A percentile compares a stretch with the other conserved stretches of the same genome.
phyloP scores from a whole-genome alignment of 2,113 vertebrate genomes.

The Catharus fuscescens region DNA sequence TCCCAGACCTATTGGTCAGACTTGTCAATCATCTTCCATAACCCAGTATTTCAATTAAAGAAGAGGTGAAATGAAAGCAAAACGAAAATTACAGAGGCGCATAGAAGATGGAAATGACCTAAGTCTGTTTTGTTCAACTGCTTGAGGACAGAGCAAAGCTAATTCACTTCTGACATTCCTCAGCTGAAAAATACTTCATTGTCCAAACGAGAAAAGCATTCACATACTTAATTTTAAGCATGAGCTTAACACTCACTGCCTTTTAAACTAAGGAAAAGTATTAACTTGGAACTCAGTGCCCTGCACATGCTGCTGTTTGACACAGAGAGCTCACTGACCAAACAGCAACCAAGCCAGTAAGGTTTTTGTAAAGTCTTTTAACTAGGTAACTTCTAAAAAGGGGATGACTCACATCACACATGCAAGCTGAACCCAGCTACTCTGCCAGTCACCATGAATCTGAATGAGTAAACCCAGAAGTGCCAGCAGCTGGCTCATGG shows the following conservation, averaged over 20 bases:
- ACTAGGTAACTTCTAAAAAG: background rate
- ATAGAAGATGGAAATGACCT: background rate
- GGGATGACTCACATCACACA: background rate
- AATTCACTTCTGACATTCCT: background rate
- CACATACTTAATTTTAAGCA: background rate
- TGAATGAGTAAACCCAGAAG: background rate
- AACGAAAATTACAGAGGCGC: background rate
- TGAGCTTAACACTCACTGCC: background rate
- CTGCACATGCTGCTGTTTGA: background rate
- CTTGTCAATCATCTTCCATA: slow-evolving; percentile 11
- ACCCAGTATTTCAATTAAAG: background rate
- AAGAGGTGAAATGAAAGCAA: background rate
- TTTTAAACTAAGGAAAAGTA: slow-evolving; percentile 8
- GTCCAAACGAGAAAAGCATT: background rate
- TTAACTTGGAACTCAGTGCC: background rate
- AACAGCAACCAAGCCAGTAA: background rate
- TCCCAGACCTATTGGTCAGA: slow-evolving; percentile 9
- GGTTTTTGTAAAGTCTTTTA: background rate
- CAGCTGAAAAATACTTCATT: background rate
- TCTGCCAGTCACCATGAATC: background rate
- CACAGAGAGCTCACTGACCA: background rate
- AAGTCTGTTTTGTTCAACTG: background rate
- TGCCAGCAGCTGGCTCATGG: background rate
- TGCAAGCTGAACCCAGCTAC: background rate
- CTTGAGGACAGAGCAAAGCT: background rate